These are phyloP conservation scores for Holcopasites calliopsidis DNA, from an alignment of 1,140 invertebrate genomes.

Conservation along the genomic window DNA sequence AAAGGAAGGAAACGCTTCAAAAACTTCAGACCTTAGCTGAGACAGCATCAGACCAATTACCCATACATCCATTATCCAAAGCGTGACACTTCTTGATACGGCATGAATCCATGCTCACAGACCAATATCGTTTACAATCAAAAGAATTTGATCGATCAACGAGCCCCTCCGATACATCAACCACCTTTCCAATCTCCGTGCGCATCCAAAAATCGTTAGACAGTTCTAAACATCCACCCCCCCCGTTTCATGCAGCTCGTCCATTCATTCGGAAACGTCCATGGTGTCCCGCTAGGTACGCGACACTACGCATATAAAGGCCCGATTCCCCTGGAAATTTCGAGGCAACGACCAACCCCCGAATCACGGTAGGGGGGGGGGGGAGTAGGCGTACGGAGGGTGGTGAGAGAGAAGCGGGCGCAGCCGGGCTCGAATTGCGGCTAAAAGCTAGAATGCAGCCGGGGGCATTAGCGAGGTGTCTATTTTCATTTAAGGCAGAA, in stretches of 20 bases:
- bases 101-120: too few relatives aligned
- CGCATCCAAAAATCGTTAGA: not conserved
- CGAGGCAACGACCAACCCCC: not conserved
- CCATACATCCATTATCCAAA: too few relatives aligned
- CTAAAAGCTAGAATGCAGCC: constrained; percentile 54
- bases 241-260: not conserved
- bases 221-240: not conserved
- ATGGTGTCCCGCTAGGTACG: not conserved
- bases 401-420: not conserved
- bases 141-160: too few relatives aligned
- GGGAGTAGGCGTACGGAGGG: not conserved
- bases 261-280: not conserved
- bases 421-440: constrained; percentile 28
- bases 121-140: too few relatives aligned
- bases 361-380: not conserved
- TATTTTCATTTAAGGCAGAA: constrained; percentile 60
- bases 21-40: too few relatives aligned
- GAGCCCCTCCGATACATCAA: too few relatives aligned
- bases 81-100: too few relatives aligned
- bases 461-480: constrained; percentile 53
- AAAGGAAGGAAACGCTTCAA: too few relatives aligned
- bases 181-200: too few relatives aligned
- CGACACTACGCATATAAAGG: not conserved
- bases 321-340: constrained; percentile 3
- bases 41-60: too few relatives aligned